Percentiles rank a stretch among this genome's conserved stretches.
Evolutionary conservation across 2,113 vertebrate genomes (phyloP).

Genomic region (Colossoma macropomum): DNA sequence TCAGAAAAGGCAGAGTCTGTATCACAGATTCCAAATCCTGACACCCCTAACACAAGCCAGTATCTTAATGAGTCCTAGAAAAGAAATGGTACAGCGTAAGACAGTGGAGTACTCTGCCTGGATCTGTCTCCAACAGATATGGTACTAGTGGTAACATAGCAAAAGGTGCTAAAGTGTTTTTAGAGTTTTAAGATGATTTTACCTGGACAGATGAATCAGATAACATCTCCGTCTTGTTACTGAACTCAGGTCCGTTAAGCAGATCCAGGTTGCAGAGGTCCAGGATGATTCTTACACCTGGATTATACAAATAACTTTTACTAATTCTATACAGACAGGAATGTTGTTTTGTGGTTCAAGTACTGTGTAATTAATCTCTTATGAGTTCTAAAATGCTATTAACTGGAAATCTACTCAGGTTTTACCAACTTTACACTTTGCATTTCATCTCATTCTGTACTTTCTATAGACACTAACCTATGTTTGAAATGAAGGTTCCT

Average conservation of each 20-base stretch:
- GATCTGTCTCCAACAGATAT: too few species aligned
- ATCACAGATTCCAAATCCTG: constrained; percentile 76
- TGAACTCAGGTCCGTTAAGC: constrained; percentile 4
- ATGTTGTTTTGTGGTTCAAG: too few species aligned
- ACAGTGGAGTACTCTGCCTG: background rate
- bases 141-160: background rate
- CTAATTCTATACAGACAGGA: too few species aligned
- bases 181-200: background rate
- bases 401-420: too few species aligned
- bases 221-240: constrained; percentile 9
- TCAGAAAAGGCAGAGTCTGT: constrained; percentile 68
- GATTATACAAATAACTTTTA: background rate
- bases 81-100: background rate
- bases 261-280: constrained; percentile 70
- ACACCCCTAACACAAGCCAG: constrained; percentile 75
- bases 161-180: too few species aligned
- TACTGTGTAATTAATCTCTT: too few species aligned
- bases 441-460: too few species aligned
- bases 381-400: too few species aligned
- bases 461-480: too few species aligned
- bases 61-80: constrained; percentile 65
- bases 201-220: constrained; percentile 54
- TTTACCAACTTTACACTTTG: too few species aligned
- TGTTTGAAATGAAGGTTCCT: too few species aligned
- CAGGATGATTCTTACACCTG: constrained; percentile 74